A percentile compares a stretch with the other conserved stretches of the same genome.
These are phyloP conservation scores for Struthio camelus DNA, from an alignment of 2,113 vertebrate species.

Conservation along the genomic window DNA sequence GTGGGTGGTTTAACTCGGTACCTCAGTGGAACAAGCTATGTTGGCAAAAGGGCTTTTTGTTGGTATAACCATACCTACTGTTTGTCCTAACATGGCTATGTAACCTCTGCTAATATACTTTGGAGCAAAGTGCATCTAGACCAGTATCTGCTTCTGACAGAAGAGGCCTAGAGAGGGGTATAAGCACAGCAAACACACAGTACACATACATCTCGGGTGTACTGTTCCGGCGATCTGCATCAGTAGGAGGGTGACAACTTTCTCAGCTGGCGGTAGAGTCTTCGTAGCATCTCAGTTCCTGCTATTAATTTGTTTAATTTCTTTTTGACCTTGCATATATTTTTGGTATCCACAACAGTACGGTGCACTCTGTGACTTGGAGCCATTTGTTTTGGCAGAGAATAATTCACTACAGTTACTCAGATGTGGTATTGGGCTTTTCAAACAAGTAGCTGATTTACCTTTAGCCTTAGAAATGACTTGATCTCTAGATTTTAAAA, in stretches of 20 bases:
- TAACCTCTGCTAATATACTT: accelerated
- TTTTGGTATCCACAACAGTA: neutral
- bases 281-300: neutral
- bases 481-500: neutral
- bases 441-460: neutral
- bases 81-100: accelerated
- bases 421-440: neutral
- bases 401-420: neutral
- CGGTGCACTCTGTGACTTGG: neutral
- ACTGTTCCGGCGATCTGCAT: accelerated
- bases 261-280: neutral
- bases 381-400: neutral
- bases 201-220: accelerated
- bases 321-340: neutral
- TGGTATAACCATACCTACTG: accelerated
- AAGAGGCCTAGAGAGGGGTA: neutral
- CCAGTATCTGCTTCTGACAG: neutral
- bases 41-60: neutral
- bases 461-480: neutral
- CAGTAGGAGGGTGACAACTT: neutral
- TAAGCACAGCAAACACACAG: accelerated
- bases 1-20: neutral
- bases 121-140: neutral
- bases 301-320: neutral
- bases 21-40: neutral